Conservation (phyloP, 2,888 invertebrate genomes). For the Priapulus caudatus region DNA sequence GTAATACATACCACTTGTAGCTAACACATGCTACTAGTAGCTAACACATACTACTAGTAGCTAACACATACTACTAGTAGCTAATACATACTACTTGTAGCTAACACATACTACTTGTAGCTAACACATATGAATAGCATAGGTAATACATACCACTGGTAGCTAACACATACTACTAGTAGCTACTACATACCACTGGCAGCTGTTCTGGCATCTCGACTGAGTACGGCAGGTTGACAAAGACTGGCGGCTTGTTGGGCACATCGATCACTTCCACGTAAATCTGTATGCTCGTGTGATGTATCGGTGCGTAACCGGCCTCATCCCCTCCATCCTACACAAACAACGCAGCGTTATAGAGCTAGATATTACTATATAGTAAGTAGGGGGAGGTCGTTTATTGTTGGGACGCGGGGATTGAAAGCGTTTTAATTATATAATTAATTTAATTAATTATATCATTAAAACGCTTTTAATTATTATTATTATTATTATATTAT, state of each 20-base stretch:
- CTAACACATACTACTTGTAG: no score
- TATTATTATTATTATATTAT: no score
- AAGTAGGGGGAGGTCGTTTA: no score
- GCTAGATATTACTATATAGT: no score
- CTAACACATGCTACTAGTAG: neutral
- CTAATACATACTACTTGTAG: neutral
- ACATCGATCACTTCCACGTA: neutral
- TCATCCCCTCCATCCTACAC: neutral
- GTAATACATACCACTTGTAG: neutral
- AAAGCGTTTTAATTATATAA: no score
- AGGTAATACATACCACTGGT: neutral
- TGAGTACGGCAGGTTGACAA: neutral
- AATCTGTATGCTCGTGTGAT: neutral
- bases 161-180: neutral
- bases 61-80: neutral
- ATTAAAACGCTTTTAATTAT: no score
- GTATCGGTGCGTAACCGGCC: neutral
- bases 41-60: neutral
- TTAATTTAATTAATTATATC: no score
- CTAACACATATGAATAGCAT: neutral
- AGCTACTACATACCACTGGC: neutral
- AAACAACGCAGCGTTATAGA: no score
- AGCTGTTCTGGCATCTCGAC: neutral
- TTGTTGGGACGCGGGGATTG: no score
- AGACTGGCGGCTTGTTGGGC: slow-evolving; percentile 3